Evolutionary conservation across 2,113 vertebrate species (phyloP).

Genomic region (Zosterops hypoxanthus): DNA sequence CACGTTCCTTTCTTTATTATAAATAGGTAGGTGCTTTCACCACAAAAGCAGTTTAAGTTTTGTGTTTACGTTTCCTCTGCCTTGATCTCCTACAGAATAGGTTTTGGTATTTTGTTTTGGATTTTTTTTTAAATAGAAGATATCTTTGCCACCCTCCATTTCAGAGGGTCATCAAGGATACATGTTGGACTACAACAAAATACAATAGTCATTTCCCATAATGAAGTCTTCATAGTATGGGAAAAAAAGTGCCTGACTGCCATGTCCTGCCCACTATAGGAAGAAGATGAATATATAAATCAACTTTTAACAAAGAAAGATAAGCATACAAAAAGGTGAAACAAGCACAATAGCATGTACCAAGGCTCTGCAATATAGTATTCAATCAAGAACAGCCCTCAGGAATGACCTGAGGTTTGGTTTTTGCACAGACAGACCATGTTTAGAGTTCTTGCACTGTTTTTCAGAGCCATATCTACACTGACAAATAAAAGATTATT

Average conservation of each 20-base stretch:
- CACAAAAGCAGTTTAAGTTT: neutral
- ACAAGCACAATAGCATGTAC: rapidly evolving
- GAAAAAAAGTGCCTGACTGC: neutral
- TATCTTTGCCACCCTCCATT: neutral
- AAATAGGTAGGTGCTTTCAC: neutral
- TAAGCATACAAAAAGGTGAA: neutral
- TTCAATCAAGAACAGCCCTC: neutral
- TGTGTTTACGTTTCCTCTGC: neutral
- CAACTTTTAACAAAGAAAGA: neutral
- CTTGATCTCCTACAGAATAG: neutral
- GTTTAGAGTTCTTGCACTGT: neutral
- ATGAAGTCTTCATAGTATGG: neutral
- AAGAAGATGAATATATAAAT: neutral
- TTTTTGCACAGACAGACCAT: neutral
- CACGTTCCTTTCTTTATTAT: neutral
- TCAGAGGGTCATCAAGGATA: neutral
- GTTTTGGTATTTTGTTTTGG: neutral
- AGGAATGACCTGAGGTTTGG: neutral
- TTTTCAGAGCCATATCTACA: neutral
- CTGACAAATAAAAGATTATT: neutral
- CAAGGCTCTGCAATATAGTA: neutral
- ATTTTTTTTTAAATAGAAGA: neutral
- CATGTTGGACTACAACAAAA: neutral
- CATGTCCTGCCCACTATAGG: neutral
- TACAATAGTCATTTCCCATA: neutral